A percentile compares a stretch with the other conserved stretches of the same genome.
Evolutionary conservation across 2,888 invertebrate species (phyloP).

Genomic region (Dyspetes luteomarginatus): DNA sequence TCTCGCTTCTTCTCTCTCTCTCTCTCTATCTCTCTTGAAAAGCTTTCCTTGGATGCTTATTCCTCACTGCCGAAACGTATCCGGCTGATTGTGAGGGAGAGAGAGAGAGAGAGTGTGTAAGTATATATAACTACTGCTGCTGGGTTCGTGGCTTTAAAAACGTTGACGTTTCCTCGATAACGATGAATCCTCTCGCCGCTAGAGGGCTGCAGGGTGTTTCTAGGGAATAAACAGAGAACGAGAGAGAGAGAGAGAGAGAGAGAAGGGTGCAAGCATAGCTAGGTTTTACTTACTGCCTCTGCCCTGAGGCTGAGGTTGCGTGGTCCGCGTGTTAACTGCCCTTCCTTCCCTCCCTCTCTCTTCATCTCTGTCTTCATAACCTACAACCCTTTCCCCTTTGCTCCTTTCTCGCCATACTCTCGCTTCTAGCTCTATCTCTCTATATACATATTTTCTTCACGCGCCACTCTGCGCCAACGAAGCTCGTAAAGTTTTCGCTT

Average conservation of each 20-base stretch:
- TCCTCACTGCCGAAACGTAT: constrained; percentile 28
- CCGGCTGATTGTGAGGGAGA: background rate
- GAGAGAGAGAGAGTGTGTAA: too few species aligned
- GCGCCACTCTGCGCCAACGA: constrained; percentile 23
- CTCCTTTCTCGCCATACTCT: background rate
- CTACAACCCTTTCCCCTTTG: background rate
- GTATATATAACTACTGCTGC: constrained; percentile 7
- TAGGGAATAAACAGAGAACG: background rate
- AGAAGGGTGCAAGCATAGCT: background rate
- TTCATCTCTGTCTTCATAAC: background rate
- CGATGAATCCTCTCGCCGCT: constrained; percentile 19
- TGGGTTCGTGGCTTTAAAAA: constrained; percentile 29
- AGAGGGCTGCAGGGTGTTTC: too few species aligned
- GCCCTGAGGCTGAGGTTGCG: background rate
- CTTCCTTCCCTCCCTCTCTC: background rate
- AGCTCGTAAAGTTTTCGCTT: constrained; percentile 55
- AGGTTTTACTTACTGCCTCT: constrained; percentile 22
- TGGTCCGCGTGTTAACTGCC: constrained; percentile 18
- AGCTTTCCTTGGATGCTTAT: background rate
- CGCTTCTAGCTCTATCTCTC: background rate
- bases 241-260: background rate
- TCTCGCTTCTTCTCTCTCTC: constrained; percentile 5
- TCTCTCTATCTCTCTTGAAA: background rate
- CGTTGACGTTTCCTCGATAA: constrained; percentile 42
- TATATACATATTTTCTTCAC: constrained; percentile 9